Percentiles rank a stretch among this genome's conserved stretches.
Evolutionary conservation across 2,888 invertebrate species (phyloP).

Genomic region (Thecophora atra): DNA sequence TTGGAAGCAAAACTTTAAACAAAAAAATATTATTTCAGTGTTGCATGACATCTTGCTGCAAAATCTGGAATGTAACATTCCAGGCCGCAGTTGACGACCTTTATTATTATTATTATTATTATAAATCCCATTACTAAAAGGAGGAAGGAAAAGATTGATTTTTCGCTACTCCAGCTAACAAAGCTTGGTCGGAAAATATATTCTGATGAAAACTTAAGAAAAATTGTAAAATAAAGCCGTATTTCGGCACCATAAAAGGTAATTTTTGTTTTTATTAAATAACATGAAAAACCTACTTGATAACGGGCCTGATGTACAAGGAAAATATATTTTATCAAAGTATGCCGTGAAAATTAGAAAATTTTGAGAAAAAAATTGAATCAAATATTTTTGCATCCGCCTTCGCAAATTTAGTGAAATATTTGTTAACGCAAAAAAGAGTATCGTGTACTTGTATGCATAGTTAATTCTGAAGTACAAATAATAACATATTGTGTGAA

Average conservation of each 20-base stretch:
- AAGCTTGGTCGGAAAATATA: slow-evolving; percentile 44
- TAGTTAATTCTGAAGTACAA: too few relatives aligned
- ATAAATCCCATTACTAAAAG: too few relatives aligned
- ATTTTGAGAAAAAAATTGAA: slow-evolving; percentile 35
- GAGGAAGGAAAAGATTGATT: slow-evolving; percentile 57
- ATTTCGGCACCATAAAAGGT: slow-evolving; percentile 38
- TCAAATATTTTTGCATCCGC: neutral
- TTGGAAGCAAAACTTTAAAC: too few relatives aligned
- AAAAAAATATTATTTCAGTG: too few relatives aligned
- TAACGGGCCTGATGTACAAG: slow-evolving; percentile 20
- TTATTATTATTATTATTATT: too few relatives aligned
- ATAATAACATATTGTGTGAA: neutral
- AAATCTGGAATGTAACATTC: too few relatives aligned
- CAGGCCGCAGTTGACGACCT: too few relatives aligned
- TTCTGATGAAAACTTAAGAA: slow-evolving; percentile 48
- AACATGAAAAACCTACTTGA: slow-evolving; percentile 43
- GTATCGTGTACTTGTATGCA: neutral
- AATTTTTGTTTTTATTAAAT: slow-evolving; percentile 31
- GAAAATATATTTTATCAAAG: slow-evolving; percentile 42
- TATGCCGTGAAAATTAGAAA: slow-evolving; percentile 43
- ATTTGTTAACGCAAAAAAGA: slow-evolving; percentile 8
- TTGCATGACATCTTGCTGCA: too few relatives aligned
- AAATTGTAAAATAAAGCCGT: slow-evolving; percentile 38
- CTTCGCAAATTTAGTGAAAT: slow-evolving; percentile 11
- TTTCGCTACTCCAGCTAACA: slow-evolving; percentile 48